Percentiles rank a stretch among this genome's conserved stretches.
Evolutionary conservation across 2,113 vertebrate genomes (phyloP).

Genomic region (Calidris pygmaea): DNA sequence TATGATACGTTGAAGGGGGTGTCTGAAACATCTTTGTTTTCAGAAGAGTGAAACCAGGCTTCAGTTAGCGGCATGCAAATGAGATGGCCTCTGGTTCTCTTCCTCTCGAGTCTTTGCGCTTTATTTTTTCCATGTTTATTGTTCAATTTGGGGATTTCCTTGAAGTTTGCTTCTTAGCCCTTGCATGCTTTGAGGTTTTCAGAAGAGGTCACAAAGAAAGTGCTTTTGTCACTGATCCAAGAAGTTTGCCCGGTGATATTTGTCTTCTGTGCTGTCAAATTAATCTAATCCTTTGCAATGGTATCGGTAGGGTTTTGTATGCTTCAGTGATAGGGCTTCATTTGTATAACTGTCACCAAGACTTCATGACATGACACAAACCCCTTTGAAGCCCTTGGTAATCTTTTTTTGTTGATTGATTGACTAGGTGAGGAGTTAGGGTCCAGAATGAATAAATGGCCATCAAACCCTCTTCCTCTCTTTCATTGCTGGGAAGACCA

Average conservation of each 20-base stretch:
- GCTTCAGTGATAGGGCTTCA: background rate
- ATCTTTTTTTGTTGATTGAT: background rate
- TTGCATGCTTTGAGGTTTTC: background rate
- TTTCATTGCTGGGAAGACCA: background rate
- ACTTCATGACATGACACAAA: background rate
- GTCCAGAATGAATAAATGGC: background rate
- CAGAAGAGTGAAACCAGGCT: background rate
- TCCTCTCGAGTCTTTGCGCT: background rate
- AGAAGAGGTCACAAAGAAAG: background rate
- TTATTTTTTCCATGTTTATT: background rate
- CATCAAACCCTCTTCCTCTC: background rate
- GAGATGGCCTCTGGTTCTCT: background rate
- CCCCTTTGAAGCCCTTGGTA: background rate
- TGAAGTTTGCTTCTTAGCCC: background rate
- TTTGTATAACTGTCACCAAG: background rate
- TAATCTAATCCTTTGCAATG: background rate
- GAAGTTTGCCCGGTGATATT: background rate
- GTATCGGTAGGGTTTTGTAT: background rate
- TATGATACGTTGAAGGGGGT: background rate
- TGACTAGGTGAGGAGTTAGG: background rate
- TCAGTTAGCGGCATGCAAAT: slow-evolving; percentile 41
- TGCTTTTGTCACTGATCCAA: background rate
- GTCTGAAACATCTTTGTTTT: background rate
- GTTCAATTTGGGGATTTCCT: background rate
- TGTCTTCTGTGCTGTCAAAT: background rate